Percentiles rank a stretch among this genome's conserved stretches.
Conservation (phyloP, 2,888 invertebrate species). For the Drosophila niveifrons region DNA sequence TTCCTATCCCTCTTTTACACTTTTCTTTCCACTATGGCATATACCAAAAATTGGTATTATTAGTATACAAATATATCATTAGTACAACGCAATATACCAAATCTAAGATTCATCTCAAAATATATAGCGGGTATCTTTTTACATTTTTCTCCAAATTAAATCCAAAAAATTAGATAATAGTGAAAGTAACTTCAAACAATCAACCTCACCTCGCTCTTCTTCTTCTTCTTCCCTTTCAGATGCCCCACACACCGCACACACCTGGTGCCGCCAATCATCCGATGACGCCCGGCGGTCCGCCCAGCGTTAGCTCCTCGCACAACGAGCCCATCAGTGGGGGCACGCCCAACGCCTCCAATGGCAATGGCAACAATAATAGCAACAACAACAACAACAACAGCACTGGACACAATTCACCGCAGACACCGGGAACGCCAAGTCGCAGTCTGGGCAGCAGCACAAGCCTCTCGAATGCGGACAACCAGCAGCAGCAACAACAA, state of each 20-base stretch:
- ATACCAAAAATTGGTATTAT: too few species aligned
- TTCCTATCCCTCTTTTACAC: too few species aligned
- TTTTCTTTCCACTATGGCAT: too few species aligned
- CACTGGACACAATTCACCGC: conserved; percentile 86
- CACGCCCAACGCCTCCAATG: conserved; percentile 71
- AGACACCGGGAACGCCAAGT: conserved; percentile 84
- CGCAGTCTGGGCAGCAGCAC: conserved; percentile 60
- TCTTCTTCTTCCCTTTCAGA: conserved; percentile 84
- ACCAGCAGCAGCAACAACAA: conserved; percentile 77
- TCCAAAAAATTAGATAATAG: too few species aligned
- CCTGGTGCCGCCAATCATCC: conserved; percentile 91
- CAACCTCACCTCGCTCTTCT: too few species aligned
- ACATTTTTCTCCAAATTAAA: too few species aligned
- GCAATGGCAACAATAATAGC: conserved; percentile 43
- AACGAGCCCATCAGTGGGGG: conserved; percentile 84
- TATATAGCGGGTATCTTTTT: too few species aligned
- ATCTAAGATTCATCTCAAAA: too few species aligned
- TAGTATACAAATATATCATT: too few species aligned
- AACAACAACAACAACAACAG: conserved; percentile 68
- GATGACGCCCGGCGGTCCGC: conserved; percentile 91
- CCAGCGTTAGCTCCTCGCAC: conserved; percentile 91
- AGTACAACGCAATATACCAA: too few species aligned
- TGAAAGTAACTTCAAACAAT: too few species aligned
- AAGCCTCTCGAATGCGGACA: conserved; percentile 59
- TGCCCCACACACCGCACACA: conserved; percentile 92